These are phyloP conservation scores for Spinus olivaceus DNA, from an alignment of 2,797 vertebrate species.

Conservation along the genomic window DNA sequence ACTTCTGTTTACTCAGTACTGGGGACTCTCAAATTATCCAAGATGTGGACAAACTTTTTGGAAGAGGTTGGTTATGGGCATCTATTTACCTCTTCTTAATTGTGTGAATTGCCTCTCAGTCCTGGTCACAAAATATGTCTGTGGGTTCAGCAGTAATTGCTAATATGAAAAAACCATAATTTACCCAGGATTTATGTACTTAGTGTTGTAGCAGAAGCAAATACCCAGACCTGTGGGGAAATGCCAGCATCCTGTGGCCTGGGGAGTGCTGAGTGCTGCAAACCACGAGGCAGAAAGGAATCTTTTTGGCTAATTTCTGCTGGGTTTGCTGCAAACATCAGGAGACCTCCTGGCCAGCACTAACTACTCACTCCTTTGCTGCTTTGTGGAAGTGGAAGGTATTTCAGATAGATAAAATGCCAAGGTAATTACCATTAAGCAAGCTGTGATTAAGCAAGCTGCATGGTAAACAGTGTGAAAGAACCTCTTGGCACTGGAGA, in stretches of 20 bases:
- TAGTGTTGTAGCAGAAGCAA: neutral
- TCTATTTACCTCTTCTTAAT: neutral
- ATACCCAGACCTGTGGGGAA: neutral
- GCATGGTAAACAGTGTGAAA: neutral
- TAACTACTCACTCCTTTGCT: rapidly evolving
- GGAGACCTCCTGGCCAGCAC: neutral
- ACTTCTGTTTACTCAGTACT: neutral
- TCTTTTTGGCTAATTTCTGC: neutral
- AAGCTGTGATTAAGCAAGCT: neutral
- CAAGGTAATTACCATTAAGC: neutral
- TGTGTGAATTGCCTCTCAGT: neutral
- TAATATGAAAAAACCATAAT: neutral
- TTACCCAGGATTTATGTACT: neutral
- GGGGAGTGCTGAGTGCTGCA: neutral
- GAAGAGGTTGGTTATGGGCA: neutral
- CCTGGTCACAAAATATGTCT: neutral
- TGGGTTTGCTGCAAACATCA: neutral
- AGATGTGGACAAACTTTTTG: neutral
- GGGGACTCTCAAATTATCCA: neutral
- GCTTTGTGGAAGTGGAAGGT: neutral
- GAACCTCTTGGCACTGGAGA: neutral
- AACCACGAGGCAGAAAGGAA: neutral
- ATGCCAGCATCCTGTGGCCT: neutral
- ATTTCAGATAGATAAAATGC: neutral
- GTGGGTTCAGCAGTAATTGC: neutral